Conservation (phyloP, 2,797 vertebrate genomes). For the Etheostoma perlongum region DNA sequence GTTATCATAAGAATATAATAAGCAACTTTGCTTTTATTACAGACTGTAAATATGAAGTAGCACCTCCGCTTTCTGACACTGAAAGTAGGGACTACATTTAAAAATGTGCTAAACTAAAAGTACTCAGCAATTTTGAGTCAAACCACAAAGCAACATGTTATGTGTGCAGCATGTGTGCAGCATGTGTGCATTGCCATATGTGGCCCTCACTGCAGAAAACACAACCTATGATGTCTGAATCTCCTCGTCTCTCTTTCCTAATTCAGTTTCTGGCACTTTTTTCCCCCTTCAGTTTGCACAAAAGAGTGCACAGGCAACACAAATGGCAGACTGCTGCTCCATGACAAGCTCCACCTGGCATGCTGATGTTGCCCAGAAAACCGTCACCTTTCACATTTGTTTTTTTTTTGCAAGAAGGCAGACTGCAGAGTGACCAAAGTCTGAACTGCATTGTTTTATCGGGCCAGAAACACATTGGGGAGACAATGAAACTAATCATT, state of each 20-base stretch:
- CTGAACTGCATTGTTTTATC: background rate
- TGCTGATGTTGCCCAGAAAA: slow-evolving; percentile 14
- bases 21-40: background rate
- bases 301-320: slow-evolving; percentile 20
- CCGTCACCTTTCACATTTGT: slow-evolving; percentile 24
- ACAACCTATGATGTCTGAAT: background rate
- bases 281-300: slow-evolving; percentile 1
- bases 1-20: background rate
- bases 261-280: background rate
- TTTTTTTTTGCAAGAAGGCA: background rate
- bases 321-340: slow-evolving; percentile 25
- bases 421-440: background rate
- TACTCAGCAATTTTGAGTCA: slow-evolving; percentile 15
- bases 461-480: background rate
- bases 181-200: background rate
- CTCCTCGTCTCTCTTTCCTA: background rate
- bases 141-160: slow-evolving; percentile 1
- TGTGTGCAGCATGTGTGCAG: background rate
- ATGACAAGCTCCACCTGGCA: slow-evolving; percentile 22
- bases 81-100: background rate
- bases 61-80: background rate
- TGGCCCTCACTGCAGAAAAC: background rate
- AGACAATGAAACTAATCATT: background rate
- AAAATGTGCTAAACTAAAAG: background rate
- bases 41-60: background rate